Percentiles rank a stretch among this genome's conserved stretches.
These are phyloP conservation scores for Pseudocheirus occidentalis DNA, from an alignment of 2,797 vertebrate genomes.

Conservation along the genomic window DNA sequence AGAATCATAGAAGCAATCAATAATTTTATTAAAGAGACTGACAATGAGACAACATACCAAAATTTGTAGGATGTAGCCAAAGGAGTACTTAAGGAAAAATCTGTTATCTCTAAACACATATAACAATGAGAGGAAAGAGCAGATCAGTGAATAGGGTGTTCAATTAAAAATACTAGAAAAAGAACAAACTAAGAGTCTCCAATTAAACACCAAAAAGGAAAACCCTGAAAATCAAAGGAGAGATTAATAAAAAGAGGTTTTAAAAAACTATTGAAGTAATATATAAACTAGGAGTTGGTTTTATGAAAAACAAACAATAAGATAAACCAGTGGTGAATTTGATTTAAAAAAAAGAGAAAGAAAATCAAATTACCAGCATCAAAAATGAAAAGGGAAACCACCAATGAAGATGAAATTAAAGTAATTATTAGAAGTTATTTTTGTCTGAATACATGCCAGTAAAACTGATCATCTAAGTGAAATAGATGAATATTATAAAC, in stretches of 20 bases:
- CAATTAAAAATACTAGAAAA: neutral
- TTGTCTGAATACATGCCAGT: neutral
- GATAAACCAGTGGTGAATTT: neutral
- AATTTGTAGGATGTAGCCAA: neutral
- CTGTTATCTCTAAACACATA: neutral
- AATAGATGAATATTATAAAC: neutral
- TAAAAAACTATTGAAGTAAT: neutral
- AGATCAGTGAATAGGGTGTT: neutral
- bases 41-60: neutral
- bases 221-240: neutral
- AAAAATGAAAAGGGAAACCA: neutral
- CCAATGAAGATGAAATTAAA: neutral
- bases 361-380: neutral
- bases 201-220: neutral
- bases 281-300: neutral
- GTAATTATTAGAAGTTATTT: neutral
- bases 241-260: neutral
- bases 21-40: neutral
- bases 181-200: neutral
- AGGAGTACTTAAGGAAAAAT: neutral
- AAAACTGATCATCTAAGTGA: neutral
- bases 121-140: neutral
- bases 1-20: neutral
- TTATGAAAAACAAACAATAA: neutral
- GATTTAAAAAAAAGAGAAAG: neutral